phyloP scores from a whole-genome alignment of 1,140 invertebrate species.

The Acyrthosiphon pisum region DNA sequence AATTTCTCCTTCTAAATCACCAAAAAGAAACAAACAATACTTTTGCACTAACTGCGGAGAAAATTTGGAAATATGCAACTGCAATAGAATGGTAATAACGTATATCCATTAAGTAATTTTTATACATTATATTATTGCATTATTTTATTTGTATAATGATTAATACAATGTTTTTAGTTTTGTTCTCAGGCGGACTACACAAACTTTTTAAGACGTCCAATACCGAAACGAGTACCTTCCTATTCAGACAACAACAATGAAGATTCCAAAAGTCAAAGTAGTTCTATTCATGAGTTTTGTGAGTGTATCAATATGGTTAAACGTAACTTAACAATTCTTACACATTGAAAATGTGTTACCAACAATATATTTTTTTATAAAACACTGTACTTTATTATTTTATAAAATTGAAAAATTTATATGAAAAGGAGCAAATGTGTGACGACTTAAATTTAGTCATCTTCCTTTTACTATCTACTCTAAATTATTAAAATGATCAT shows the following conservation, averaged over 20 bases:
- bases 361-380: too few relatives aligned
- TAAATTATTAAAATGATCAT: too few relatives aligned
- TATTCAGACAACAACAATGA: conserved; percentile 43
- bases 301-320: neutral
- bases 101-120: neutral
- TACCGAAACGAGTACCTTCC: conserved; percentile 2
- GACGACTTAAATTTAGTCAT: neutral
- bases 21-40: conserved; percentile 53
- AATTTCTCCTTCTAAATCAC: conserved; percentile 56
- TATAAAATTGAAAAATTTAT: neutral
- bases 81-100: conserved; percentile 38
- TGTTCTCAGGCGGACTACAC: conserved; percentile 29
- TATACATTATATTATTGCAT: neutral
- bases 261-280: conserved; percentile 33
- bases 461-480: neutral
- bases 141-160: neutral
- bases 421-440: neutral
- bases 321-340: neutral
- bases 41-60: conserved; percentile 45
- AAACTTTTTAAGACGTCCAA: conserved; percentile 12
- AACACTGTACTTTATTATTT: too few relatives aligned
- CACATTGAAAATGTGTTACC: neutral
- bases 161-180: neutral
- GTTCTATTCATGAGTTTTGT: conserved; percentile 46
- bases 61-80: conserved; percentile 44